Base-by-base conservation (phyloP, 2,113 vertebrate species). In the Cichladusa arquata region DNA sequence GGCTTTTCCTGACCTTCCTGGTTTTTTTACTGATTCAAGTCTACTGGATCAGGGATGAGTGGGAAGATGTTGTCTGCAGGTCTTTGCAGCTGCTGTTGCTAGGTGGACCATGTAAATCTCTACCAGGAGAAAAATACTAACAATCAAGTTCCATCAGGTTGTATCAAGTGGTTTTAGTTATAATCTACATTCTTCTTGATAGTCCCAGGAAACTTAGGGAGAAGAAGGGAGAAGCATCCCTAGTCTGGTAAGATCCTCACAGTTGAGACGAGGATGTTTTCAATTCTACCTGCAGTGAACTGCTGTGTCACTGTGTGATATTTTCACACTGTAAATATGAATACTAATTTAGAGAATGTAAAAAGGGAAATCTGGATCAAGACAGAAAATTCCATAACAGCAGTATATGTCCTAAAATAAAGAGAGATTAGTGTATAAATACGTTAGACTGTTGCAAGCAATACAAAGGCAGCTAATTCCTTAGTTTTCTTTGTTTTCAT, bases 1-100 rank as follows among this genome's bases (percentile, higher is more conserved):
- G 61, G 86, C 84, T 95, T 91, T 96, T 91, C 45, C n/a, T 87
- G 78, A 69, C 54, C 78, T 91, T 93, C 83, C 36, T 7, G 1
- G 3, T 58, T 47, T 51, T 81, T 60, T 60, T 80, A 54, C 54
- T 77, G 73, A 77, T 85, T 89, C 53, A 38, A 65, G 42, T 91
- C 56, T 82, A 11, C 23, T 58, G 84, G 53, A 50, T 91, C 73
- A 79, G 38, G 47, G 70, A 81, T 82, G 78, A 89, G 69, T 50
- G 62, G 56, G 64, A 81, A 64, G 40, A 69, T 76, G 58, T 40
- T 86, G 73, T 76, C 66, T 87, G 89, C 81, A 91, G 38, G 33
- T 91, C 73, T 91, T 91, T 72, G 56, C 77, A 79, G 70, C 81
- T 81, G 61, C 40, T 92, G 9, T 65, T 86, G 74, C 70, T 95